A percentile compares a stretch with the other conserved stretches of the same genome.
phyloP scores from a whole-genome alignment of 2,888 invertebrate species.

The Chrysolina oricalcia region DNA sequence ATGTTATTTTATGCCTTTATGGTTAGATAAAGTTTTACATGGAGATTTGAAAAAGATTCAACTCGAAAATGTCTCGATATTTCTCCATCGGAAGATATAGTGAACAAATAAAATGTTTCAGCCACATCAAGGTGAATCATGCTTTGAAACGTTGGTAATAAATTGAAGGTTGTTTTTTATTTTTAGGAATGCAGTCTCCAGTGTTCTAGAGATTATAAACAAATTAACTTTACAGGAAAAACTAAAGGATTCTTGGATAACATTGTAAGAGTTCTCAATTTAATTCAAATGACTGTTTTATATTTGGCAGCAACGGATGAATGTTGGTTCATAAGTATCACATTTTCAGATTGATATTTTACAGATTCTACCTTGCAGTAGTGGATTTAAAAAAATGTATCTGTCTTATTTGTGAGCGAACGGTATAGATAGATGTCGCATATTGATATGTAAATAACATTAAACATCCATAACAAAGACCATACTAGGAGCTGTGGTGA shows the following conservation, averaged over 20 bases:
- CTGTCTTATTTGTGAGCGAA: too few relatives aligned
- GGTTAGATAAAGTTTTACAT: too few relatives aligned
- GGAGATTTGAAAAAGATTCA: too few relatives aligned
- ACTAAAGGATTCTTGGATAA: constrained; percentile 5
- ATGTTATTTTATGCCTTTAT: too few relatives aligned
- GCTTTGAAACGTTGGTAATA: not conserved
- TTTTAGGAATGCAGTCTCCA: constrained; percentile 36
- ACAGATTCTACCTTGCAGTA: too few relatives aligned
- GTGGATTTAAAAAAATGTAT: too few relatives aligned
- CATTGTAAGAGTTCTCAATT: not conserved
- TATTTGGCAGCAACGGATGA: not conserved
- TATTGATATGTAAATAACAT: too few relatives aligned
- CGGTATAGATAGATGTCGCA: too few relatives aligned
- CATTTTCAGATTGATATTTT: not conserved
- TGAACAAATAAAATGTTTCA: constrained; percentile 44
- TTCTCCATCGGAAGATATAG: constrained; percentile 51
- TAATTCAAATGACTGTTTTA: not conserved
- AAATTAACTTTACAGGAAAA: not conserved
- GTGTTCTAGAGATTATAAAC: not conserved
- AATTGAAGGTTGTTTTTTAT: constrained; percentile 28
- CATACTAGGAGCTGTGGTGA: too few relatives aligned
- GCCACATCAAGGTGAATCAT: constrained; percentile 50
- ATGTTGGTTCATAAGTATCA: not conserved
- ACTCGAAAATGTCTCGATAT: constrained; percentile 46
- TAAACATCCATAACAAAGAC: too few relatives aligned